Percentiles rank a stretch among this genome's conserved stretches.
Evolutionary conservation across 2,113 vertebrate genomes (phyloP).

Genomic region (Istiophorus platypterus): DNA sequence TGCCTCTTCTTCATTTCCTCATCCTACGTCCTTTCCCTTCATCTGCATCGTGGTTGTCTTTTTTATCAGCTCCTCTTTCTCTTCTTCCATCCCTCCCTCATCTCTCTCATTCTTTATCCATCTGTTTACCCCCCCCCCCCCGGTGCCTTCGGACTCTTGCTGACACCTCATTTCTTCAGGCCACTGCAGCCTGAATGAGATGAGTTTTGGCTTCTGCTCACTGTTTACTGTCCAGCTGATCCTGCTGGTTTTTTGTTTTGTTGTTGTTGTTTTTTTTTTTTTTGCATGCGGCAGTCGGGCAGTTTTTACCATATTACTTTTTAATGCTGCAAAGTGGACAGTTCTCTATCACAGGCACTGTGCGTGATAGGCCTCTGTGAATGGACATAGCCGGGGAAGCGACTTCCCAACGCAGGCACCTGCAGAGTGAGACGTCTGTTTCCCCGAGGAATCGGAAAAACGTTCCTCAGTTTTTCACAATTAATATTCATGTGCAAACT

Average conservation of each 20-base stretch:
- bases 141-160: conserved; percentile 52
- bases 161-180: conserved; percentile 57
- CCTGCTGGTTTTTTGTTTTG: no score
- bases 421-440: conserved; percentile 19
- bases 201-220: conserved; percentile 53
- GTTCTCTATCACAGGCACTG: conserved; percentile 28
- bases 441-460: conserved; percentile 32
- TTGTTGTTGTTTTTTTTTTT: no score
- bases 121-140: conserved; percentile 33
- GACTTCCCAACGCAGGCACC: conserved; percentile 20
- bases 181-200: conserved; percentile 26
- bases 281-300: conserved; percentile 39
- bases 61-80: conserved; percentile 2
- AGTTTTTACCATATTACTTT: conserved; percentile 66
- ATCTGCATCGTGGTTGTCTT: background rate
- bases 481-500: conserved; percentile 6
- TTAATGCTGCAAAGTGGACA: conserved; percentile 52
- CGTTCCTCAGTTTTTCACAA: background rate
- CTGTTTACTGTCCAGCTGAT: conserved; percentile 63
- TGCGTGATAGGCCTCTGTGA: conserved; percentile 19
- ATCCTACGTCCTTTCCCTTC: background rate
- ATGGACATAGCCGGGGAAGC: conserved; percentile 28
- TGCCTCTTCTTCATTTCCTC: background rate
- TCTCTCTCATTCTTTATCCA: background rate
- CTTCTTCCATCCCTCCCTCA: background rate